These are phyloP conservation scores for Macrotrachela quadricornifera DNA, from an alignment of 1,140 invertebrate species.

Conservation along the genomic window DNA sequence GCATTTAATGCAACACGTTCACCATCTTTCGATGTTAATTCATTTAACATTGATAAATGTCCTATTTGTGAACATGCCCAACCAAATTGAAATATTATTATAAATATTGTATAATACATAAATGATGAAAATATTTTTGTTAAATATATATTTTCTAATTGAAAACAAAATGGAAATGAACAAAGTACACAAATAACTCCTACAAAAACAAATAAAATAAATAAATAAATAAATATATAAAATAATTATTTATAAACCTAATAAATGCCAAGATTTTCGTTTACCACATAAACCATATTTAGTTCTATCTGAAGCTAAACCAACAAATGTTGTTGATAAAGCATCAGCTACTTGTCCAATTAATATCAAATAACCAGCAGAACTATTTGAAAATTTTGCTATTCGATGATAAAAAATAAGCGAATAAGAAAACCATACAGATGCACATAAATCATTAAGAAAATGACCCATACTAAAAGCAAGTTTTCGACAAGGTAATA, in stretches of 20 bases:
- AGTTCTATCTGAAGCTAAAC: conserved; percentile 56
- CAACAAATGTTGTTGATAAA: conserved; percentile 64
- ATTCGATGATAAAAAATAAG: conserved; percentile 71
- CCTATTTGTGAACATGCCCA: conserved; percentile 86
- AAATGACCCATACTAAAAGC: conserved; percentile 61
- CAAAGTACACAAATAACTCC: conserved; percentile 48
- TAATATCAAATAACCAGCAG: conserved; percentile 56
- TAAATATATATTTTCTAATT: no score
- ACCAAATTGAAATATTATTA: conserved; percentile 81
- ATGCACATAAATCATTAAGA: conserved; percentile 76
- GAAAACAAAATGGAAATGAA: conserved; percentile 74
- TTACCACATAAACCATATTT: conserved; percentile 44
- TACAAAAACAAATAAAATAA: no score
- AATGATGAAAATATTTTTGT: conserved; percentile 32
- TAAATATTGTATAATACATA: conserved; percentile 66
- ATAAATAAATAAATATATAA: no score
- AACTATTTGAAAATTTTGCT: conserved; percentile 42
- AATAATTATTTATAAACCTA: conserved; percentile 45
- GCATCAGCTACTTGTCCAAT: conserved; percentile 51
- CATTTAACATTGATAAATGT: conserved; percentile 68
- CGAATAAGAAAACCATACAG: conserved; percentile 93
- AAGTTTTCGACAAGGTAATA: conserved; percentile 15
- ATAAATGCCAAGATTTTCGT: conserved; percentile 71
- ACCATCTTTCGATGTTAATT: conserved; percentile 45
- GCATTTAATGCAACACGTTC: conserved; percentile 63